Evolutionary conservation across 1,140 invertebrate genomes (phyloP).

Genomic region (Ceratosolen solmsi): DNA sequence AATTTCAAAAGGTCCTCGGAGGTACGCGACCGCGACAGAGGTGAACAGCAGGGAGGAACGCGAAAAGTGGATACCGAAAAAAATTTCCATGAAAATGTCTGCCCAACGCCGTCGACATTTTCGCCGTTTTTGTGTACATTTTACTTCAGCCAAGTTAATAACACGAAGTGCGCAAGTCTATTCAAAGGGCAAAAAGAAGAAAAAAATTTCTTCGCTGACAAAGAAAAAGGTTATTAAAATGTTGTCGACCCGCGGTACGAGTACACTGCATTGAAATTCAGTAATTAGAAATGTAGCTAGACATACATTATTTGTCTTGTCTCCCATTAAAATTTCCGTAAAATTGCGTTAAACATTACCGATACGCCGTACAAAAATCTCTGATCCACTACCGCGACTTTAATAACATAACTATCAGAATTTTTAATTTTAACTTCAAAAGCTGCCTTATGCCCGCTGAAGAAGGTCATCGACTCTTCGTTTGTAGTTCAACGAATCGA

Average conservation of each 20-base stretch:
- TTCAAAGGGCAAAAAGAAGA: background rate
- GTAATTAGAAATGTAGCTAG: constrained; percentile 1
- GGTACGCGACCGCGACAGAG: constrained; percentile 1
- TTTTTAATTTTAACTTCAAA: too few relatives aligned
- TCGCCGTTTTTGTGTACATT: constrained; percentile 20
- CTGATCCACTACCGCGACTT: too few relatives aligned
- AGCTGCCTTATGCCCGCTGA: too few relatives aligned
- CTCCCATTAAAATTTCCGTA: background rate
- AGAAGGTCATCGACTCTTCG: too few relatives aligned
- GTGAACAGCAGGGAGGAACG: background rate
- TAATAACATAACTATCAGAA: too few relatives aligned
- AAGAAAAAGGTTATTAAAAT: constrained; percentile 28
- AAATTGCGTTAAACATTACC: too few relatives aligned
- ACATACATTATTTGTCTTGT: background rate
- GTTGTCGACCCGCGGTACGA: background rate
- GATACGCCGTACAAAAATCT: too few relatives aligned
- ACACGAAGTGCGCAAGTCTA: constrained; percentile 25
- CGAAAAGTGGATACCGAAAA: constrained; percentile 3
- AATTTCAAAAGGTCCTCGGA: constrained; percentile 39
- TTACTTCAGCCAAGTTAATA: constrained; percentile 42
- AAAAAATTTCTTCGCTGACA: background rate
- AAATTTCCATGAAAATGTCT: constrained; percentile 42
- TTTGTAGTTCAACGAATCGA: too few relatives aligned
- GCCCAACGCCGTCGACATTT: background rate
- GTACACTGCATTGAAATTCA: background rate